Conservation (phyloP, 2,797 vertebrate genomes). For the Sebastes steindachneri region DNA sequence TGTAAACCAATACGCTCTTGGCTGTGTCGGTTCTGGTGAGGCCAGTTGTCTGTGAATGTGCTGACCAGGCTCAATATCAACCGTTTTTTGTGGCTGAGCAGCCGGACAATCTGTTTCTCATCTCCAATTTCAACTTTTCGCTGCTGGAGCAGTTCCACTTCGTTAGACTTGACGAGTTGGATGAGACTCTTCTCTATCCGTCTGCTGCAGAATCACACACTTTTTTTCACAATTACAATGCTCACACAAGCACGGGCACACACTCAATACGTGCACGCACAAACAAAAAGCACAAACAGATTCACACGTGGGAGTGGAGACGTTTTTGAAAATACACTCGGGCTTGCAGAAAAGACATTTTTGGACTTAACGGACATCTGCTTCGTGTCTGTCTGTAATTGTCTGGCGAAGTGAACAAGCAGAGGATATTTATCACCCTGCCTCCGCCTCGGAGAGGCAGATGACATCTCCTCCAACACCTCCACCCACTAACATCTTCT, state of each 20-base stretch:
- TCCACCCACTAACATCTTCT: slow-evolving; percentile 54
- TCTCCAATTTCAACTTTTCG: slow-evolving; percentile 44
- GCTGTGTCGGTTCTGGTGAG: slow-evolving; percentile 21
- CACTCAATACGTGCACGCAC: neutral
- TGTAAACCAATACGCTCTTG: slow-evolving; percentile 22
- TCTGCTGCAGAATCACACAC: slow-evolving; percentile 15
- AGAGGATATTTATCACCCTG: slow-evolving; percentile 66
- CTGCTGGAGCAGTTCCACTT: slow-evolving; percentile 63
- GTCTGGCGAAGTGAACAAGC: slow-evolving; percentile 42
- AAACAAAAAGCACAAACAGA: slow-evolving; percentile 5
- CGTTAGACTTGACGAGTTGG: slow-evolving; percentile 43
- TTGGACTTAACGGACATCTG: slow-evolving; percentile 38
- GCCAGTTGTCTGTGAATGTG: slow-evolving; percentile 27
- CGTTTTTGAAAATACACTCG: neutral
- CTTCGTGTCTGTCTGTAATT: slow-evolving; percentile 50
- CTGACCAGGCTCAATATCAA: slow-evolving; percentile 46
- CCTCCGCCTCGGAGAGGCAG: slow-evolving; percentile 37
- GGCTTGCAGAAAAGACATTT: slow-evolving; percentile 12
- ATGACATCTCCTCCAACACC: slow-evolving; percentile 65
- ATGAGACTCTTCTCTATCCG: slow-evolving; percentile 12
- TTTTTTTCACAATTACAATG: neutral
- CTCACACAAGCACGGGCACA: neutral
- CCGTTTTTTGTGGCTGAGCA: slow-evolving; percentile 20
- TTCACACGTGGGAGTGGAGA: neutral
- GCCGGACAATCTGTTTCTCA: slow-evolving; percentile 65